These are phyloP conservation scores for Pseudomyrmex pallidus DNA, from an alignment of 1,140 invertebrate genomes.

Conservation along the genomic window DNA sequence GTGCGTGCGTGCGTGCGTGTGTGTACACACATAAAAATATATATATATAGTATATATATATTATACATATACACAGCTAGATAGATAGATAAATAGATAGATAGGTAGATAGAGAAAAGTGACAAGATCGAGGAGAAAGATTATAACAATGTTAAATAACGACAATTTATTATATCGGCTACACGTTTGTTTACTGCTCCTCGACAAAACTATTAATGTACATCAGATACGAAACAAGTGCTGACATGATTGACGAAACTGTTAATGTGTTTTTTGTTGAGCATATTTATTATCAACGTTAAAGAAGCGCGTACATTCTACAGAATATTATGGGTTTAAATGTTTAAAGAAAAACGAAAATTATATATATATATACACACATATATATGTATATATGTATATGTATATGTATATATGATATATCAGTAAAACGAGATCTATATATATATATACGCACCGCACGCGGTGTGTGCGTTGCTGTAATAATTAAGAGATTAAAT, in stretches of 20 bases:
- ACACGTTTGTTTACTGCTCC: constrained; percentile 67
- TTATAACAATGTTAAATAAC: constrained; percentile 67
- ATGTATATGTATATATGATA: constrained; percentile 17
- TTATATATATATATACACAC: constrained; percentile 8
- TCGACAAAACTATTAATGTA: constrained; percentile 70
- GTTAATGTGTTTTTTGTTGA: constrained; percentile 82
- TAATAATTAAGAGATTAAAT: constrained; percentile 63
- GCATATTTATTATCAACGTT: constrained; percentile 82
- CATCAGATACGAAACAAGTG: constrained; percentile 51
- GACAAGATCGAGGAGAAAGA: constrained; percentile 68
- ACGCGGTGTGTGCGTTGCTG: constrained; percentile 39
- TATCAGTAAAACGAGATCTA: constrained; percentile 5
- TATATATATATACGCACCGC: constrained; percentile 39
- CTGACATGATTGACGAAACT: constrained; percentile 67
- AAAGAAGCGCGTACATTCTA: constrained; percentile 76
- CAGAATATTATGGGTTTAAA: constrained; percentile 77
- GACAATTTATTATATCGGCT: constrained; percentile 72
- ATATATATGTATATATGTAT: constrained; percentile 34
- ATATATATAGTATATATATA: constrained; percentile 39
- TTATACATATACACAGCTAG: constrained; percentile 5
- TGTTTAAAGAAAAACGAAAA: constrained; percentile 66
- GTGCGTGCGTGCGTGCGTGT: not conserved
- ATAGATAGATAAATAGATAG: constrained; percentile 70
- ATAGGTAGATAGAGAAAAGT: constrained; percentile 75
- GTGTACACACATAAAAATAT: constrained; percentile 20